Evolutionary conservation across 2,888 invertebrate genomes (phyloP), one percentile per base, ranked within the genome.

Genomic region (Patella caerulea): DNA sequence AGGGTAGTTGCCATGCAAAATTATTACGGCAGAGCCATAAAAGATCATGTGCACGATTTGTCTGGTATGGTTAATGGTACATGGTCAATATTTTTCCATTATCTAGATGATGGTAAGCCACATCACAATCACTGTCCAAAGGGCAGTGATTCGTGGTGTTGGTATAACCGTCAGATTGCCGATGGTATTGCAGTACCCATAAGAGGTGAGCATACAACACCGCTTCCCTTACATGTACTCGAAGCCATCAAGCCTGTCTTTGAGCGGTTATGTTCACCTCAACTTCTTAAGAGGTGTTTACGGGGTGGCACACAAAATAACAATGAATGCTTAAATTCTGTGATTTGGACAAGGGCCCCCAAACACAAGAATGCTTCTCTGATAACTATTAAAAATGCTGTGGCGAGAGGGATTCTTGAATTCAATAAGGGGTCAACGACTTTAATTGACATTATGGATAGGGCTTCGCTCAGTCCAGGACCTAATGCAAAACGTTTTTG

Each of bases 11-110:
- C 72, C 45, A 72, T 72, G 72, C 72, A 72, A 72, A 72, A 72
- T 72, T 72, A 72, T 72, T 72, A 72, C 34, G 72, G 72, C 45
- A 72, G 45, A 52, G 72, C 72, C 11, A 72, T 72, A 14, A 72
- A 72, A 72, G 72, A 72, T 45, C 11, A 72, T 72, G n/a, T 52
- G 52, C 29, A 29, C 29, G 29, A 29, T 29, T 29, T 29, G 29
- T 34, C 29, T 34, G 45, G 14, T n/a, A 15, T n/a, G n/a, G 34
- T 45, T 17, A 29, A 72, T 72, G 72, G 17, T 17, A 34, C 72
- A 72, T 56, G 56, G 56, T 56, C 56, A 14, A 56, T 56, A 15
- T 56, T 56, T 56, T 29, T 56, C 17, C 56, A 56, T 56, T 56
- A 56, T 56, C 17, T 56, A 56, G 56, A 56, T 56, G 56, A 56